Evolutionary conservation across 2,797 vertebrate genomes (phyloP), one percentile per base, ranked within the genome.

Genomic region (Gallinago nigripennis): DNA sequence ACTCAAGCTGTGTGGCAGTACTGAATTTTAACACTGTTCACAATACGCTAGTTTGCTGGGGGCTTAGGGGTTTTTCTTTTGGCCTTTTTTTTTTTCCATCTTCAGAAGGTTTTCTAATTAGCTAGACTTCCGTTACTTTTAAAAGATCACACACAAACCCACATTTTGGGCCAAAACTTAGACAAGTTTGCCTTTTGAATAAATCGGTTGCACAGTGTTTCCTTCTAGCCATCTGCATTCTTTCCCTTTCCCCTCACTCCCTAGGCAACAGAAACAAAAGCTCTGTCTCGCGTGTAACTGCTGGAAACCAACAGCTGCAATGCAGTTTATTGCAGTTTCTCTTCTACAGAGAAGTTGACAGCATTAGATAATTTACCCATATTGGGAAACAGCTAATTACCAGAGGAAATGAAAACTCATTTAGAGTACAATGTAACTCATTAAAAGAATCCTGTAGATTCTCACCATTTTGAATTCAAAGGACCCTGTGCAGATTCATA

Each of bases 241-340:
- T 82, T 96, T 83, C 86, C 86, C 58, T 82, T 90, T 66, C 27
- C 86, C 65, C 92, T 63, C 86, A 92, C 79, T 97, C 86, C 94
- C 95, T 82, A 95, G 95, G 96, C 95, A 96, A 97, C 96, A 94
- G 94, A 95, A 92, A 97, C 97, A 97, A 97, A 97, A 95, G 94
- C 95, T 91, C 64, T 70, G 91, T 78, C 92, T 90, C 18, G 2
- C 80, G 16, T 6, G 7, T 39, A 77, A 85, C 77, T 92, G 71
- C 86, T 95, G 95, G 91, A 89, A 96, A 85, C 66, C 2, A 94
- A 80, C 87, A 90, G 92, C 94, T 94, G 90, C 94, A 90, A 72
- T 8, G 68, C 77, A 90, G 28, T 90, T 94, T 72, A 90, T 4
- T 82, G 78, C 76, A 77, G 76, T 56, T 71, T 43, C 84, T 87